These are phyloP conservation scores for Puntigrus tetrazona DNA, from an alignment of 2,113 vertebrate genomes.

Conservation along the genomic window DNA sequence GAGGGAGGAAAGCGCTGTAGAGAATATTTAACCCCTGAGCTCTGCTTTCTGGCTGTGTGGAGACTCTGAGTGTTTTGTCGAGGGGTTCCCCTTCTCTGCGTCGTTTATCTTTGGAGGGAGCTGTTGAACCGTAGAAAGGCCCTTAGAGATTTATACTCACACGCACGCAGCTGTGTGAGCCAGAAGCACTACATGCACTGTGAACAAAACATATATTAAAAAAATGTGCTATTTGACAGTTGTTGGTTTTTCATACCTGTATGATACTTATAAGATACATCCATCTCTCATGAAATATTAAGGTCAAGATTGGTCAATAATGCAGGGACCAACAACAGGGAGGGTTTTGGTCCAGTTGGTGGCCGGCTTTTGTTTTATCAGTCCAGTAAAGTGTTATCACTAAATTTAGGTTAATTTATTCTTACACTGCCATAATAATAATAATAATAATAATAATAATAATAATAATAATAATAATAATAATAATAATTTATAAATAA, in stretches of 20 bases:
- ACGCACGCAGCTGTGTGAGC: not conserved
- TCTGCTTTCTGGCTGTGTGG: constrained; percentile 38
- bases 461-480: too few species aligned
- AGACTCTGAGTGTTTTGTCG: constrained; percentile 49
- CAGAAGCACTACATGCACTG: constrained; percentile 15
- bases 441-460: too few species aligned
- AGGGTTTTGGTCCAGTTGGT: not conserved
- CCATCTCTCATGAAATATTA: not conserved
- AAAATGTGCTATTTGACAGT: constrained; percentile 20
- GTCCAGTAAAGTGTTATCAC: not conserved
- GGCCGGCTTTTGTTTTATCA: not conserved
- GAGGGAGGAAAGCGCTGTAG: not conserved
- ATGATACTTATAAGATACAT: not conserved
- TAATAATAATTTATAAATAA: too few species aligned
- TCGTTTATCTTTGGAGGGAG: constrained; percentile 45
- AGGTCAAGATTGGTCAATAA: not conserved
- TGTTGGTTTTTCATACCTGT: not conserved
- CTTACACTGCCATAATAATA: too few species aligned
- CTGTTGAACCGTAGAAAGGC: constrained; percentile 51
- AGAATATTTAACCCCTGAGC: constrained; percentile 32
- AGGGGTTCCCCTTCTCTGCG: constrained; percentile 42
- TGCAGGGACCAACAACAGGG: not conserved
- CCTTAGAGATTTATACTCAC: constrained; percentile 35
- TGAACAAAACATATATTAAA: not conserved
- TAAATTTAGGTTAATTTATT: not conserved